Conservation (phyloP, 2,888 invertebrate genomes). For the Nemotelus pantherinus region DNA sequence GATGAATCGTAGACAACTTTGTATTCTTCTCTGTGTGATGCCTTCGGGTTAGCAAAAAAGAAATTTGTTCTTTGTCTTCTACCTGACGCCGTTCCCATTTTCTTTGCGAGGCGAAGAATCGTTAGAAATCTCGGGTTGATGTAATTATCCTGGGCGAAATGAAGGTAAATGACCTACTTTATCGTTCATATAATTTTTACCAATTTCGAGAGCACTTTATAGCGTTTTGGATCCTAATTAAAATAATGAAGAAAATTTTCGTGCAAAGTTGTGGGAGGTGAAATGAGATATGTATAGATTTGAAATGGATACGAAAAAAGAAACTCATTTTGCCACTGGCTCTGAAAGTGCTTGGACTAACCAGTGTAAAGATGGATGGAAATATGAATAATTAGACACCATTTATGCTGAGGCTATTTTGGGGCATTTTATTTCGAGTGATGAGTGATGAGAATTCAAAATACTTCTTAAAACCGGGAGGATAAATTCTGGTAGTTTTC, state of each 20-base stretch:
- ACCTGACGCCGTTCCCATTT: not conserved
- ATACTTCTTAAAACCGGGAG: no score
- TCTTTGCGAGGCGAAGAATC: not conserved
- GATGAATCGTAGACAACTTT: slow-evolving; percentile 7
- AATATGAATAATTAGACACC: no score
- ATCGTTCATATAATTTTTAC: slow-evolving; percentile 37
- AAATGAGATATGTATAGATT: no score
- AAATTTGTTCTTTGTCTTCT: not conserved
- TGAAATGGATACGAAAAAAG: no score
- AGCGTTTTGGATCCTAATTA: slow-evolving; percentile 15
- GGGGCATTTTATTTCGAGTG: no score
- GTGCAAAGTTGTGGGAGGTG: not conserved
- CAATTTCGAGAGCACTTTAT: slow-evolving; percentile 36
- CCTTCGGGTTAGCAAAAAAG: not conserved
- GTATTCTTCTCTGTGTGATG: not conserved
- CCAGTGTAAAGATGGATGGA: no score
- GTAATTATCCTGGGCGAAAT: slow-evolving; percentile 34
- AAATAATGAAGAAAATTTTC: slow-evolving; percentile 27
- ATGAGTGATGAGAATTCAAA: no score
- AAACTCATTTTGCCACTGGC: no score
- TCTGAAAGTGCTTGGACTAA: no score
- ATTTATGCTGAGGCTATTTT: no score
- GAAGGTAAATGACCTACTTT: slow-evolving; percentile 40
- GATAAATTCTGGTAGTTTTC: no score
- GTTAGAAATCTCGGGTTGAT: slow-evolving; percentile 41